Conservation (phyloP, 2,888 invertebrate species). For the Cosmopolites sordidus region DNA sequence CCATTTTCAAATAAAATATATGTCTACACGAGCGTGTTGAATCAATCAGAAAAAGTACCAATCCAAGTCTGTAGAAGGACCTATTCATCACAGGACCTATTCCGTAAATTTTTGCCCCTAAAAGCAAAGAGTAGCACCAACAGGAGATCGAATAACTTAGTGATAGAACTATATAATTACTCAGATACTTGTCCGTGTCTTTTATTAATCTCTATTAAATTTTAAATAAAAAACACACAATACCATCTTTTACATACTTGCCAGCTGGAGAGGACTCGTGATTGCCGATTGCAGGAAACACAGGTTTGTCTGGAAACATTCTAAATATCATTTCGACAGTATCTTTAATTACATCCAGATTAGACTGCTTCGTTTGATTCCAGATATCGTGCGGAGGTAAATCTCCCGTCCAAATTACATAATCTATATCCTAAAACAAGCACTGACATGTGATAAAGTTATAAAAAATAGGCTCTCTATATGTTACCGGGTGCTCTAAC, state of each 20-base stretch:
- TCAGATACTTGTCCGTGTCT: no score
- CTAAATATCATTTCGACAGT: slow-evolving; percentile 77
- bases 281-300: slow-evolving; percentile 93
- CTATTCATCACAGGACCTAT: no score
- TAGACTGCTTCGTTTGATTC: slow-evolving; percentile 85
- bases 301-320: slow-evolving; percentile 84
- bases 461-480: neutral
- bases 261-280: slow-evolving; percentile 97
- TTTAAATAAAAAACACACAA: neutral
- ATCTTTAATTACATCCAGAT: slow-evolving; percentile 75
- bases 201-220: no score
- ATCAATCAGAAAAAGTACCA: no score
- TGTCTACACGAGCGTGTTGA: no score
- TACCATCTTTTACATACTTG: slow-evolving; percentile 55
- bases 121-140: no score
- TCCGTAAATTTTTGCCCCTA: no score
- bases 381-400: slow-evolving; percentile 93
- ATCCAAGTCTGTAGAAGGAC: no score
- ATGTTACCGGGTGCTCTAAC: slow-evolving; percentile 70
- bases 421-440: slow-evolving; percentile 72
- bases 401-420: slow-evolving; percentile 95
- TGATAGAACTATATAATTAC: no score
- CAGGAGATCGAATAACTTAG: no score
- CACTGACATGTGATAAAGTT: neutral
- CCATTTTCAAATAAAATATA: no score